Base-by-base conservation (phyloP, 2,113 vertebrate species). In the Corapipo altera region DNA sequence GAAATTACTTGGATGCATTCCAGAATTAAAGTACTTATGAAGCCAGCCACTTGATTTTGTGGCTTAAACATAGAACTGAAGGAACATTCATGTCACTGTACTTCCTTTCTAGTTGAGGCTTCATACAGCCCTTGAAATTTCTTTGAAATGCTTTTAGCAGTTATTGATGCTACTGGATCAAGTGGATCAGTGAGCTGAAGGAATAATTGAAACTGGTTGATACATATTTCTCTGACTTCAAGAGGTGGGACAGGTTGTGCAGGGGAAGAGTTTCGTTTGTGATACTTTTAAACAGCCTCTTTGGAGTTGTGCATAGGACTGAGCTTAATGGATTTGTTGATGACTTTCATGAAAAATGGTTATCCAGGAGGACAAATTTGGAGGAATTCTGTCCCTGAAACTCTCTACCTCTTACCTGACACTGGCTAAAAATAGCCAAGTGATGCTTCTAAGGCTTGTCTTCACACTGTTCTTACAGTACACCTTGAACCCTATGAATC, bases 171-270 rank as follows among this genome's bases (percentile, higher is more conserved):
- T 51, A 20, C 43, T 61, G 71, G 79, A 88, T 43, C 30, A 61
- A 59, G n/a, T 43, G 35, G 7, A 13, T 79, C 28, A 39, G 16
- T 61, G 28, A 76, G 33, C 15, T 54, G 64, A 73, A 73, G 27
- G 46, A 58, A 14, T 44, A 49, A 52, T 20, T 66, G 9, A 17
- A 69, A 37, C 32, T 43, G 9, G 17, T 37, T 46, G 27, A 30
- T 70, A 5, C 0, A 0, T 69, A 10, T 59, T 90, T 90, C 10
- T 52, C 19, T 76, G 7, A 32, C 6, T 87, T 87, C 7, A 0
- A 6, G 58, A 39, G 32, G 21, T 73, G n/a, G 41, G 24, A 22
- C 12, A 12, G 58, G 26, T 46, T 71, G 43, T 59, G 27, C 43
- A 62, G 23, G 32, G 24, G 26, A 39, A 61, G 59, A 41, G 13